Conservation (phyloP, 2,113 vertebrate genomes). For the Dicentrarchus labrax region DNA sequence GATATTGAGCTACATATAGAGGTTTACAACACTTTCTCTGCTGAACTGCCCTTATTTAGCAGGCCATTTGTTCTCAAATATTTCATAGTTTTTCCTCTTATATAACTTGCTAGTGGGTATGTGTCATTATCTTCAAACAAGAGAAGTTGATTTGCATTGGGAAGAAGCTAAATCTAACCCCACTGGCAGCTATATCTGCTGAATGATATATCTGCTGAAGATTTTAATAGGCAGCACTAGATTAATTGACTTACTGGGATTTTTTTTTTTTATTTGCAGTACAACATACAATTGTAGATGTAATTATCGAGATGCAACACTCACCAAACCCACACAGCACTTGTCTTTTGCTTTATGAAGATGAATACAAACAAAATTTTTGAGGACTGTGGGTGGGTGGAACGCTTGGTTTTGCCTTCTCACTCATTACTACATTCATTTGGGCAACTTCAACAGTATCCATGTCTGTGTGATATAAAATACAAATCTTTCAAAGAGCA, state of each 20-base stretch:
- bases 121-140: slow-evolving; percentile 57
- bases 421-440: slow-evolving; percentile 28
- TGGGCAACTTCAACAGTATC: neutral
- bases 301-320: slow-evolving; percentile 42
- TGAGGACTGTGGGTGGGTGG: slow-evolving; percentile 31
- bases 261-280: slow-evolving; percentile 3
- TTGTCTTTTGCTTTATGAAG: slow-evolving; percentile 36
- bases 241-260: slow-evolving; percentile 30
- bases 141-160: slow-evolving; percentile 29
- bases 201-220: slow-evolving; percentile 13
- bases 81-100: neutral
- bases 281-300: slow-evolving; percentile 33
- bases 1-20: slow-evolving; percentile 28
- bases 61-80: slow-evolving; percentile 13
- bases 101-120: slow-evolving; percentile 34
- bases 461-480: neutral
- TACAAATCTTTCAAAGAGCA: neutral
- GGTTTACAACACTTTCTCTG: neutral
- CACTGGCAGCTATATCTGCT: neutral
- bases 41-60: slow-evolving; percentile 1
- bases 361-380: slow-evolving; percentile 43
- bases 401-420: slow-evolving; percentile 27
- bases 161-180: slow-evolving; percentile 1
- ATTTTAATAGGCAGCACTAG: slow-evolving; percentile 10
- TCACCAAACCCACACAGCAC: slow-evolving; percentile 51